Evolutionary conservation across 2,888 invertebrate species (phyloP), one percentile per base, ranked within the genome.

Genomic region (Lomographa bimaculata): DNA sequence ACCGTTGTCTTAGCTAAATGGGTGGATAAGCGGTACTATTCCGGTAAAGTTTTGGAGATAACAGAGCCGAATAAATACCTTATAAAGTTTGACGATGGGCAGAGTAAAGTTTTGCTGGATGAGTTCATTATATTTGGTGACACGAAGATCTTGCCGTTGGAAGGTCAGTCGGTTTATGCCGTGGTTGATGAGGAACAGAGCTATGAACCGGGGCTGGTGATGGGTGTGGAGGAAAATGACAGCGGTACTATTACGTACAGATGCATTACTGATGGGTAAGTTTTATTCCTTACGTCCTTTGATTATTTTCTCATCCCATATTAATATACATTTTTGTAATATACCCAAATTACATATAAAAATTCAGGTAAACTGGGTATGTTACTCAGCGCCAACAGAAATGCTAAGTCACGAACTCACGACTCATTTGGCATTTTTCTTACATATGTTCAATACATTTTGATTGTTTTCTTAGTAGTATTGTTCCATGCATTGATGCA

Each of bases 1-100:
- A 90, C 89, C 0, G 79, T 82, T 0, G 93, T 93, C 0, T 82
- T 93, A 51, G 93, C 93, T 0, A 92, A 92, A 66, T 93, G 93
- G 93, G 90, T 91, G 0, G 93, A 93, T 60, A 92, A 91, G 56
- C 90, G 91, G 44, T 93, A 92, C 53, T 94, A 93, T 54, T 92
- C 93, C 0, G 93, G 93, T 0, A 90, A 77, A 63, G 91, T 93
- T 0, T 68, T 84, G 5, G 90, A 90, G 50, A 90, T 90, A 27
- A 87, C 90, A 0, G 89, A 91, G 29, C 89, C 83, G 0, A 90
- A 90, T 11, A 93, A 93, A 57, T 93, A 91, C 69, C 76, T 90
- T 50, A 91, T 93, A 17, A 74, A 91, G 66, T 93, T 93, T 52
- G 92, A 92, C 33, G 93, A 93, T 58, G 92, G 92, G 0, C 90